Percentiles rank a stretch among this genome's conserved stretches.
phyloP scores from a whole-genome alignment of 2,113 vertebrate genomes.

The Salvelinus fontinalis region DNA sequence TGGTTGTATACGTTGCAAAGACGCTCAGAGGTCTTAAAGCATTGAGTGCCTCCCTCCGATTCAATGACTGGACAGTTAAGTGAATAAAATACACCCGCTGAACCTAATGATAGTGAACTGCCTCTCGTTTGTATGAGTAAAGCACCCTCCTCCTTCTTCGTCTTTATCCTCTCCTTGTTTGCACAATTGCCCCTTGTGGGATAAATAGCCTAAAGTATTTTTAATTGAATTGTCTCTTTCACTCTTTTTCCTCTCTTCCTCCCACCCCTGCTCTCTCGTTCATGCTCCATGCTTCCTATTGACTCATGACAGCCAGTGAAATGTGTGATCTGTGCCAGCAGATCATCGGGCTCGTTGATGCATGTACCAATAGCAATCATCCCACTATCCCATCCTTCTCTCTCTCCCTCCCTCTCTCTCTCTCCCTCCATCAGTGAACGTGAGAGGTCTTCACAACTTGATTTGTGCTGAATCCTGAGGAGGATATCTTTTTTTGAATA shows the following conservation, averaged over 20 bases:
- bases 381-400: background rate
- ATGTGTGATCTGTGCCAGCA: background rate
- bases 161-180: too few relatives aligned
- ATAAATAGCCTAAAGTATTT: too few relatives aligned
- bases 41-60: too few relatives aligned
- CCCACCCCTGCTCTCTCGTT: background rate
- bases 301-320: background rate
- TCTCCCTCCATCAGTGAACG: background rate
- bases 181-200: too few relatives aligned
- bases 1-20: too few relatives aligned
- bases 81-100: background rate
- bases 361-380: background rate
- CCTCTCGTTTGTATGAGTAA: background rate
- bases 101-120: background rate
- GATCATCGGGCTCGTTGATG: background rate
- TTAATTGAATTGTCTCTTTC: background rate
- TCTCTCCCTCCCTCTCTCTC: background rate
- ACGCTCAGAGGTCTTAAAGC: too few relatives aligned
- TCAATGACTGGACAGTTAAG: background rate
- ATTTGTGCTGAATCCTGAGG: conserved; percentile 10
- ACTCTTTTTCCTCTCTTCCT: background rate
- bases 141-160: background rate
- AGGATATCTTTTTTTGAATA: background rate
- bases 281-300: background rate
- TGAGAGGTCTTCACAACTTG: conserved; percentile 12